Evolutionary conservation across 2,888 invertebrate genomes (phyloP), one percentile per base, ranked within the genome.

Genomic region (Lasioglossum malachurum): DNA sequence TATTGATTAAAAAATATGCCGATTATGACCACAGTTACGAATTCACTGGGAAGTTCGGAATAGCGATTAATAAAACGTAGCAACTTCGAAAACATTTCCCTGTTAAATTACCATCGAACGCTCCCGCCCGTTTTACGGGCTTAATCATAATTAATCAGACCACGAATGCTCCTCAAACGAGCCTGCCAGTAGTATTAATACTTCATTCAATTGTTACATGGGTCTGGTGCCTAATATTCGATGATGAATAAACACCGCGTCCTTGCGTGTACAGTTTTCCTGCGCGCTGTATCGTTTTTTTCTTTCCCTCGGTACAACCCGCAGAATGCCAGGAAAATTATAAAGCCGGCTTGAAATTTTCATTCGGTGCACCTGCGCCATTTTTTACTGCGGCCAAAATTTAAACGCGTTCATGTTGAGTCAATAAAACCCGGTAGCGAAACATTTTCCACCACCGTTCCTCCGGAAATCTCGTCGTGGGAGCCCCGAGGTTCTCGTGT

Each of bases 361-460:
- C 86, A 80, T 84, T 86, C 77, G 71, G 31, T 46, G 35, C 86
- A 86, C 64, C 86, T 84, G 84, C 78, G 78, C 78, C 64, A 78
- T 75, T 86, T 86, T 46, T 46, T 46, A 46, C 46, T 16, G 46
- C 46, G 46, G 16, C 46, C 16, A 46, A 67, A 80, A 80, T 84
- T 84, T 86, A 80, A 84, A 77, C 60, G 74, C 74, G 69, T 80
- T 77, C 53, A 77, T 27, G 73, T 73, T 12, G 80, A 84, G 80
- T 77, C 69, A 78, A 72, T 80, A 75, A 74, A 86, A 72, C 41
- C 19, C 46, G 27, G 16, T 35, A 44, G 27, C 44, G 23, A 60
- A 75, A 49, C 60, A 31, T 75, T 84, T 67, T 23, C 76, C 53
- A 14, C 35, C 4, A 4, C 23, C 69, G 38, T 67, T 75, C 19